Conservation (phyloP, 2,797 vertebrate species). For the Clamator glandarius region DNA sequence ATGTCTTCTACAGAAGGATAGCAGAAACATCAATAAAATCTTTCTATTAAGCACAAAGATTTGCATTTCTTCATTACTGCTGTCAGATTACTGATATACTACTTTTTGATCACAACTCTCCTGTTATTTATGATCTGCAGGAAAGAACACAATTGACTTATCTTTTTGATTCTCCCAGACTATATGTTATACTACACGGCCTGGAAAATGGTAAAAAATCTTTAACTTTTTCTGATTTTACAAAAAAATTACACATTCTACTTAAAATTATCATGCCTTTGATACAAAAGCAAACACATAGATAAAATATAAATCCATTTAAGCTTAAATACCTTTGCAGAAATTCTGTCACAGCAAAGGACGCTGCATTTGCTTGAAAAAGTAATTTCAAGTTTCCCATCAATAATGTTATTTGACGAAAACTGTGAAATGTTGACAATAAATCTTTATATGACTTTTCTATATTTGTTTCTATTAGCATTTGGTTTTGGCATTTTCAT, state of each 20-base stretch:
- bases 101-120: not conserved
- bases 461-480: not conserved
- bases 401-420: not conserved
- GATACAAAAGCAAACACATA: not conserved
- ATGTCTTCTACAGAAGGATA: not conserved
- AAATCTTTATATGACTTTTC: not conserved
- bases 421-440: not conserved
- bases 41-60: not conserved
- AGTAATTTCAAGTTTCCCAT: not conserved
- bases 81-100: not conserved
- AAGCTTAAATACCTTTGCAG: not conserved
- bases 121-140: not conserved
- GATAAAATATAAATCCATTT: not conserved
- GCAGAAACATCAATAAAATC: not conserved
- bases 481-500: not conserved
- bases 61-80: slow-evolving; percentile 25
- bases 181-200: not conserved
- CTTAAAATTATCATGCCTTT: not conserved
- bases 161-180: not conserved
- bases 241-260: not conserved
- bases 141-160: not conserved
- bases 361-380: not conserved
- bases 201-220: not conserved
- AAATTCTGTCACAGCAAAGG: not conserved
- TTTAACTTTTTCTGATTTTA: not conserved